Evolutionary conservation across 2,888 invertebrate genomes (phyloP).

Genomic region (Eupelmus urozonus): DNA sequence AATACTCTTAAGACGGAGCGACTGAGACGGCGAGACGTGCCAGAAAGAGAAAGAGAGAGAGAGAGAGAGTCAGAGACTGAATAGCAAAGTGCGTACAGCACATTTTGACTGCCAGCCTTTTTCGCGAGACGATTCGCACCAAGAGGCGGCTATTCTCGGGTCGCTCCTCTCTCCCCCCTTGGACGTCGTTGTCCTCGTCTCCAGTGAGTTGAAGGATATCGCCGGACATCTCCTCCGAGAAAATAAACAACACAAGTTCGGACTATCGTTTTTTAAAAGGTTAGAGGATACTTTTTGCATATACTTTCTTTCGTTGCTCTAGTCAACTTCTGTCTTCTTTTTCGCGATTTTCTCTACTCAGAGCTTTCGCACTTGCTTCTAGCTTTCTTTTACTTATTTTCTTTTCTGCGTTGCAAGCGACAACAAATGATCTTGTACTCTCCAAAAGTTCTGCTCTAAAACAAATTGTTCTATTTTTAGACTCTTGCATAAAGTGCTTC

Average conservation of each 20-base stretch:
- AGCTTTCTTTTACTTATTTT: neutral
- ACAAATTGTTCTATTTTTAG: conserved; percentile 26
- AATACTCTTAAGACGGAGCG: conserved; percentile 45
- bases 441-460: neutral
- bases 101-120: conserved; percentile 48
- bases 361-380: neutral
- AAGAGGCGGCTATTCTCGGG: conserved; percentile 44
- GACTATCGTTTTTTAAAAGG: conserved; percentile 41
- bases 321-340: neutral
- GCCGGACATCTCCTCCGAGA: conserved; percentile 10
- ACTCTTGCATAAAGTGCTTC: neutral
- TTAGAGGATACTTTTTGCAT: conserved; percentile 39
- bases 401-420: neutral
- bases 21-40: conserved; percentile 3
- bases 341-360: neutral
- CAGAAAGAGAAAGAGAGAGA: conserved; percentile 18
- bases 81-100: conserved; percentile 53
- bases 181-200: conserved; percentile 32
- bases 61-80: conserved; percentile 37
- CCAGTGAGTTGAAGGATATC: conserved; percentile 14
- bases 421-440: neutral
- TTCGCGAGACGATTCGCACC: conserved; percentile 35
- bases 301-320: conserved; percentile 14
- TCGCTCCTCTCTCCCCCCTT: conserved; percentile 19
- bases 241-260: conserved; percentile 50